phyloP scores from a whole-genome alignment of 2,797 vertebrate species.

The Mormyrus proboscirostris region DNA sequence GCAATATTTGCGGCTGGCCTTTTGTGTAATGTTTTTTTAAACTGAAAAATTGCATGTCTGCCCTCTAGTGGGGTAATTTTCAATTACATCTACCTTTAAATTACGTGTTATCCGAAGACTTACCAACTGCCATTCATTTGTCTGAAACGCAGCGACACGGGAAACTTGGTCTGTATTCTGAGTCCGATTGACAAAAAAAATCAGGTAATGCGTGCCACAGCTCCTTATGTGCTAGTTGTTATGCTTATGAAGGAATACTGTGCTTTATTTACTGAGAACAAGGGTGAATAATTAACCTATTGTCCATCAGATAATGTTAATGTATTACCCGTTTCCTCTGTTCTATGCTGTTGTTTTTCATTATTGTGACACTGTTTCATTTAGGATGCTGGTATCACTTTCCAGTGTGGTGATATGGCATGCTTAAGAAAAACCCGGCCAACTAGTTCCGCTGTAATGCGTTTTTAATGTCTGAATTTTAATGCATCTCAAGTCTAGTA shows the following conservation, averaged over 20 bases:
- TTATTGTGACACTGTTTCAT: not conserved
- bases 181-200: not conserved
- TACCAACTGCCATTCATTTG: not conserved
- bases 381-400: not conserved
- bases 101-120: not conserved
- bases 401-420: not conserved
- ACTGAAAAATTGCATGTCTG: constrained; percentile 1
- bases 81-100: not conserved
- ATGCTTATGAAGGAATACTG: not conserved
- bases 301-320: not conserved
- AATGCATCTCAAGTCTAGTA: not conserved
- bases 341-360: not conserved
- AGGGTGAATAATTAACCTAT: not conserved
- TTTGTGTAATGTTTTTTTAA: not conserved
- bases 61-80: not conserved
- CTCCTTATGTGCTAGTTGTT: not conserved
- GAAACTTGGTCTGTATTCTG: not conserved
- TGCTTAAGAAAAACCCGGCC: not conserved
- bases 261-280: not conserved
- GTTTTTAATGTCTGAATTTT: constrained; percentile 6
- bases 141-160: not conserved
- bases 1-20: not conserved
- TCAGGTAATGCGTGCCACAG: not conserved
- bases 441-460: not conserved
- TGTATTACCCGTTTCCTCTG: not conserved